These are phyloP conservation scores for Calcarius ornatus DNA, from an alignment of 2,113 vertebrate genomes.

Conservation along the genomic window DNA sequence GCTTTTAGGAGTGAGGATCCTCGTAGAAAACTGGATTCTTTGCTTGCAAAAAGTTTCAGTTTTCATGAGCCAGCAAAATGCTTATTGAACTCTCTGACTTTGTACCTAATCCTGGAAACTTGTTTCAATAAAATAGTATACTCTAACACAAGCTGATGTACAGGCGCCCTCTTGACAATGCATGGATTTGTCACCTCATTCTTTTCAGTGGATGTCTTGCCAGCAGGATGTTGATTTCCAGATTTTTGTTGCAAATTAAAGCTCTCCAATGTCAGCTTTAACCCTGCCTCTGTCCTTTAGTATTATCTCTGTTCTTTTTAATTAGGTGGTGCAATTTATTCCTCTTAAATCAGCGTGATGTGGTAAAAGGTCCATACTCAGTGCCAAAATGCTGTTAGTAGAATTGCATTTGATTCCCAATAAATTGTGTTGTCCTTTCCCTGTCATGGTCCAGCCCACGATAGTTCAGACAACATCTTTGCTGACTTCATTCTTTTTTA, in stretches of 20 bases:
- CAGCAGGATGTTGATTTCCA: slow-evolving; percentile 28
- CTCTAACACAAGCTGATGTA: neutral
- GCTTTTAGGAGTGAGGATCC: neutral
- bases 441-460: neutral
- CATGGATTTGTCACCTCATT: slow-evolving; percentile 4
- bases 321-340: slow-evolving; percentile 27
- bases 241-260: slow-evolving; percentile 23
- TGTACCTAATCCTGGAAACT: neutral
- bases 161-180: neutral
- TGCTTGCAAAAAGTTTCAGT: neutral
- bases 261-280: slow-evolving; percentile 2
- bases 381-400: slow-evolving; percentile 17
- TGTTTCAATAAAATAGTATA: neutral
- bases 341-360: neutral
- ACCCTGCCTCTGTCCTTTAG: neutral
- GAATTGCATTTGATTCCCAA: neutral
- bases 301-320: slow-evolving; percentile 15
- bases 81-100: neutral
- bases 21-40: neutral
- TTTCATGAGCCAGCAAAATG: neutral
- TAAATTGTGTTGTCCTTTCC: slow-evolving; percentile 21
- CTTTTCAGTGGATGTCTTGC: neutral
- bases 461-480: neutral
- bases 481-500: slow-evolving; percentile 25
- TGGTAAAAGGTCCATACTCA: neutral